Evolutionary conservation across 2,888 invertebrate species (phyloP), one percentile per base, ranked within the genome.

Genomic region (Caenorhabditis angaria): DNA sequence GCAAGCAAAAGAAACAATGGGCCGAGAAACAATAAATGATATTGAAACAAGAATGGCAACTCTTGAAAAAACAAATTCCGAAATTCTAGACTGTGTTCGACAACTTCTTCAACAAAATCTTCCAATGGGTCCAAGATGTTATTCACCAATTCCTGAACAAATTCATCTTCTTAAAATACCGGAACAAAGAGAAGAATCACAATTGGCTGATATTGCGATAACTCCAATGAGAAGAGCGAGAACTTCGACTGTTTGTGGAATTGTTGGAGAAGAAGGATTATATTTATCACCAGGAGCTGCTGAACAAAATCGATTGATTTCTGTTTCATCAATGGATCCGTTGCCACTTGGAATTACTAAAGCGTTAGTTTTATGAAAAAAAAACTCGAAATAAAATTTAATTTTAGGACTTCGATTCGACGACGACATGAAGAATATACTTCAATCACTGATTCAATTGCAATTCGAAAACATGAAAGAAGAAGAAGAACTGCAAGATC

Each of bases 351-450:
- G 70, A n/a, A 29, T 51, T 18, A 56, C 69, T 6, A 70, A 65
- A 47, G 32, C 76, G 61, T 71, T 28, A 35, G 68, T 65, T n/a
- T 25, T 35, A n/a, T 14, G 32, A 41, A 54, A 60, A 47, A 48
- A 24, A 48, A 20, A 10, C 24, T 59, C n/a, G n/a, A 28, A 59
- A 47, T 27, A 48, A 48, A 2, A 25, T 55, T 55, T 27, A 14
- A 6, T 65, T 65, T 12, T 55, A 63, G 61, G 48, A 58, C 65
- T 35, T 77, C 76, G 18, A 67, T 73, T 41, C 70, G 80, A 1
- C 72, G 82, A 14, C 80, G 79, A 8, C 81, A 82, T 67, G 84
- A 83, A 56, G 85, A 85, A 72, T 86, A 86, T 75, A 86, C 86
- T 8, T 81, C 83, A 20, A 86, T 86, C 74, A 86, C 86, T 5